Percentiles rank a stretch among this genome's conserved stretches.
These are phyloP conservation scores for Megalopta genalis DNA, from an alignment of 1,140 invertebrate species.

Conservation along the genomic window DNA sequence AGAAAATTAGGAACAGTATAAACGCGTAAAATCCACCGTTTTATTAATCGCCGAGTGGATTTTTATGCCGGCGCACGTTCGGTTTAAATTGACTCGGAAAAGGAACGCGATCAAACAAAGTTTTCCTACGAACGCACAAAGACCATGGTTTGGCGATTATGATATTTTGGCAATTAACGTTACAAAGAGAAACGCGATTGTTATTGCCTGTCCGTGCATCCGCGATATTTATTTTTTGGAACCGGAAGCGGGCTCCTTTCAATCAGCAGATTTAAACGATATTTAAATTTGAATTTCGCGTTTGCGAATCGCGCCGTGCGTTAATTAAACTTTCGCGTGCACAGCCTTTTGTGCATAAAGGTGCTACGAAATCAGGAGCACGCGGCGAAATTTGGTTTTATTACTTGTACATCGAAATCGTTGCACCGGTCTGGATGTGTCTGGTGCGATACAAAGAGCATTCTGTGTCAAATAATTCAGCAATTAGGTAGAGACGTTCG, in stretches of 20 bases:
- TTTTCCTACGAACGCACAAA: too few relatives aligned
- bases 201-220: too few relatives aligned
- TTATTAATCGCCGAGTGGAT: too few relatives aligned
- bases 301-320: background rate
- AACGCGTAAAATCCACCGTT: too few relatives aligned
- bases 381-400: background rate
- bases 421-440: background rate
- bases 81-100: too few relatives aligned
- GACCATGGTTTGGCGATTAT: background rate
- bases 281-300: background rate
- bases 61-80: too few relatives aligned
- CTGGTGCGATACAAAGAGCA: background rate
- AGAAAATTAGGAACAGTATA: too few relatives aligned
- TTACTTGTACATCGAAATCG: background rate
- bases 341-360: background rate
- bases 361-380: background rate
- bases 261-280: background rate
- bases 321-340: background rate
- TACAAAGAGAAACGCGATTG: too few relatives aligned
- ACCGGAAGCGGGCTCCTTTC: background rate
- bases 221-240: too few relatives aligned
- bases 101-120: too few relatives aligned
- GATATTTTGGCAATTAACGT: background rate
- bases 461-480: background rate
- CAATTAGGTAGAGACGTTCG: too few relatives aligned